Evolutionary conservation across 2,888 invertebrate genomes (phyloP), one percentile per base, ranked within the genome.

Genomic region (Mimachlamys varia): DNA sequence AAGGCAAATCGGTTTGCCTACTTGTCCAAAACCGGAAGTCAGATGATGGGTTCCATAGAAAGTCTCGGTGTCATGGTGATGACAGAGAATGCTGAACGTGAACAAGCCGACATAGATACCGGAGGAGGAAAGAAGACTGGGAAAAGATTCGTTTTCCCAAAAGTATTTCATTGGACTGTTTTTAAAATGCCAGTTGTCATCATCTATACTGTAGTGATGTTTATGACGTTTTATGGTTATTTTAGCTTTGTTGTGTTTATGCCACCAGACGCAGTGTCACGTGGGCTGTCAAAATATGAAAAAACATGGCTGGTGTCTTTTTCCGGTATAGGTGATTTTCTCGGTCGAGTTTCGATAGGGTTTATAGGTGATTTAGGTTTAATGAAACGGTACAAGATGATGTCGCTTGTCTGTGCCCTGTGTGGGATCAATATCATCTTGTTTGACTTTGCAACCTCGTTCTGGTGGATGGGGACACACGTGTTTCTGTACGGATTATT

Each of bases 171-270:
- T 90, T 95, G 95, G 62, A 92, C 91, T 22, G 94, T 95, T 27
- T 90, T 95, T 38, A 93, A 91, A 89, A 95, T 92, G 90, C 94
- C 93, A 13, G 90, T 94, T 10, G 94, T 94, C 13, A 58, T 94
- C 7, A 92, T 95, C 62, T 95, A 93, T 92, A 92, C 92, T 15
- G 44, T 94, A 1, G 92, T 94, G 5, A 94, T 93, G 88, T 95
- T 95, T 90, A 89, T 95, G 0, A 90, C 92, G 22, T 95, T 95
- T 89, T 95, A 95, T 89, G 95, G 95, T n/a, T 94, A 95, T 92
- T 95, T 95, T 90, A 95, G 95, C 89, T 95, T 95, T 87, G 93
- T 95, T 49, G 58, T 95, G 12, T 95, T 95, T 90, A 92, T 95
- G 91, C 95, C 95, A 0, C 87, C 92, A 13, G 92, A 94, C 87